These are phyloP conservation scores for Cenopis cana DNA, from an alignment of 2,888 invertebrate species.

Conservation along the genomic window DNA sequence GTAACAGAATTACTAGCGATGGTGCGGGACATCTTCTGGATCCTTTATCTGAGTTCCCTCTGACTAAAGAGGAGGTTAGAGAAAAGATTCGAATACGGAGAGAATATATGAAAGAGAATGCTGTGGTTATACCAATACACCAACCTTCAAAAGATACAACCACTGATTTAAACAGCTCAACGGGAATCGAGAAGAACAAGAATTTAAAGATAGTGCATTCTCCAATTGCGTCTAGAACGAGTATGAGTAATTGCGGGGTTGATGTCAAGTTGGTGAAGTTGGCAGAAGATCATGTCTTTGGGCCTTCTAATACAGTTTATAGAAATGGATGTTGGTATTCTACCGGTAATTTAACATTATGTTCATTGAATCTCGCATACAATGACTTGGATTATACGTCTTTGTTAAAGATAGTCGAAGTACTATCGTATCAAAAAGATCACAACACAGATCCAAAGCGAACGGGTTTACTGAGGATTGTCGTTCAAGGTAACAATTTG, in stretches of 20 bases:
- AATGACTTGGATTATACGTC: constrained; percentile 57
- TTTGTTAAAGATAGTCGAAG: constrained; percentile 53
- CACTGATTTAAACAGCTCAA: constrained; percentile 1
- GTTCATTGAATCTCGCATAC: constrained; percentile 64
- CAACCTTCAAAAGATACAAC: constrained; percentile 6
- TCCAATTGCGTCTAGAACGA: background rate
- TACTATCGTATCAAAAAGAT: constrained; percentile 58
- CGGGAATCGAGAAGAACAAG: background rate
- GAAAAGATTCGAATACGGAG: constrained; percentile 48
- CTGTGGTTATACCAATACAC: constrained; percentile 46
- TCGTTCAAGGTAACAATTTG: constrained; percentile 61
- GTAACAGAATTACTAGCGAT: constrained; percentile 59
- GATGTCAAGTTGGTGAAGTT: constrained; percentile 54
- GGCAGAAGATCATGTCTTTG: constrained; percentile 55
- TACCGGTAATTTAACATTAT: constrained; percentile 60
- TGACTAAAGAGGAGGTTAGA: constrained; percentile 54
- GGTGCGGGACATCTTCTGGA: constrained; percentile 59
- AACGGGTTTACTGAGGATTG: constrained; percentile 59
- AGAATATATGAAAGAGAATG: constrained; percentile 50
- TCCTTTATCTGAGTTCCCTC: constrained; percentile 56
- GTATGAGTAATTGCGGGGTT: background rate
- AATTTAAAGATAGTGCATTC: background rate
- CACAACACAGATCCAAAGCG: constrained; percentile 30
- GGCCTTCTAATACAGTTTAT: constrained; percentile 45
- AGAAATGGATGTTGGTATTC: constrained; percentile 49